phyloP scores from a whole-genome alignment of 2,888 invertebrate species.

The Drosophila macrothrix region DNA sequence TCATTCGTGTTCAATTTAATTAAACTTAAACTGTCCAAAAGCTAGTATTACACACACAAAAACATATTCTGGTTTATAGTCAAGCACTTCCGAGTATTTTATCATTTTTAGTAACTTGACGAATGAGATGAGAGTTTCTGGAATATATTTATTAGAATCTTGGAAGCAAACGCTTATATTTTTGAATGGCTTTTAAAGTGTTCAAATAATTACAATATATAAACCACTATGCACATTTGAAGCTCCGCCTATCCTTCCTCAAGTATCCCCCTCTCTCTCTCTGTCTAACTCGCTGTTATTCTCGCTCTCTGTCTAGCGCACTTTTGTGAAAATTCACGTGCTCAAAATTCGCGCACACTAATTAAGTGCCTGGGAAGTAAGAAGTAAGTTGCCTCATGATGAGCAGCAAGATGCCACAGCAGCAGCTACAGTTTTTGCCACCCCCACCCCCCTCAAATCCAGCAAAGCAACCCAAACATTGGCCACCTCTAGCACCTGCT shows the following conservation, averaged over 20 bases:
- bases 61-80: neutral
- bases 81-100: neutral
- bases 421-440: slow-evolving; percentile 17
- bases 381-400: slow-evolving; percentile 75
- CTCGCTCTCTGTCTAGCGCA: slow-evolving; percentile 36
- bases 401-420: slow-evolving; percentile 52
- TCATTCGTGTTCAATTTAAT: neutral
- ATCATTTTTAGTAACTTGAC: neutral
- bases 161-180: neutral
- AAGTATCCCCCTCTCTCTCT: neutral
- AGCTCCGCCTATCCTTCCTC: slow-evolving; percentile 16
- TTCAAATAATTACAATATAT: neutral
- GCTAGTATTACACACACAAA: neutral
- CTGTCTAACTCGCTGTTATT: neutral
- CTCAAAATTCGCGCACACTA: slow-evolving; percentile 79
- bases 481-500: slow-evolving; percentile 11
- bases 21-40: neutral
- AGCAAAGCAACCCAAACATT: neutral
- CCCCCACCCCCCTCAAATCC: neutral
- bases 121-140: neutral
- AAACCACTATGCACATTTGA: slow-evolving; percentile 32
- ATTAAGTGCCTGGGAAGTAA: slow-evolving; percentile 77
- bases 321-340: slow-evolving; percentile 76
- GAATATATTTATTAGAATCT: neutral
- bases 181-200: neutral